These are phyloP conservation scores for Rhinogobio ventralis DNA, from an alignment of 2,797 vertebrate genomes.

Conservation along the genomic window DNA sequence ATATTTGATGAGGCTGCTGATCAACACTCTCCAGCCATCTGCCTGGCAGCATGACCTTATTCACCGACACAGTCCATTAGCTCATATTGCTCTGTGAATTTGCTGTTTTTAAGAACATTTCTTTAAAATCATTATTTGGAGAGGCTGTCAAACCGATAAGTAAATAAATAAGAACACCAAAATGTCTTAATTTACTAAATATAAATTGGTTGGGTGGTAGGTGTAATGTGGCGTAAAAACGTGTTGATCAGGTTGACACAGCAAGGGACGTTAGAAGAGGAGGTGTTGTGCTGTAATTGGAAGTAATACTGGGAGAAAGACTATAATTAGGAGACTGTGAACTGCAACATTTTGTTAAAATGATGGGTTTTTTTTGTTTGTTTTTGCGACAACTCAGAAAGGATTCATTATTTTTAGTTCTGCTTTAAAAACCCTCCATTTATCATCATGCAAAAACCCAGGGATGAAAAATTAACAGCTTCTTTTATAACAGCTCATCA, in stretches of 20 bases:
- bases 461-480: constrained; percentile 33
- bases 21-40: constrained; percentile 24
- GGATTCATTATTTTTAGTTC: constrained; percentile 8
- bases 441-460: neutral
- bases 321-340: constrained; percentile 44
- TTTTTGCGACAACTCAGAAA: neutral
- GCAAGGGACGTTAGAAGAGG: constrained; percentile 36
- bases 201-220: constrained; percentile 36
- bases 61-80: constrained; percentile 17
- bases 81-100: constrained; percentile 6
- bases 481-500: constrained; percentile 38
- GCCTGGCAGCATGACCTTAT: neutral
- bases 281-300: constrained; percentile 48
- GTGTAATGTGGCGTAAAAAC: constrained; percentile 39
- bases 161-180: constrained; percentile 22
- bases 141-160: constrained; percentile 10
- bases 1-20: neutral
- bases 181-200: constrained; percentile 25
- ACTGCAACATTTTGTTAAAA: constrained; percentile 3
- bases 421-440: neutral
- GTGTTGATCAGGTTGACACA: constrained; percentile 39
- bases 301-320: constrained; percentile 16
- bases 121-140: neutral
- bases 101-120: constrained; percentile 11
- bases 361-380: neutral